Base-by-base conservation (phyloP, 1,140 invertebrate species). In the Akabosia matsudoensis region DNA sequence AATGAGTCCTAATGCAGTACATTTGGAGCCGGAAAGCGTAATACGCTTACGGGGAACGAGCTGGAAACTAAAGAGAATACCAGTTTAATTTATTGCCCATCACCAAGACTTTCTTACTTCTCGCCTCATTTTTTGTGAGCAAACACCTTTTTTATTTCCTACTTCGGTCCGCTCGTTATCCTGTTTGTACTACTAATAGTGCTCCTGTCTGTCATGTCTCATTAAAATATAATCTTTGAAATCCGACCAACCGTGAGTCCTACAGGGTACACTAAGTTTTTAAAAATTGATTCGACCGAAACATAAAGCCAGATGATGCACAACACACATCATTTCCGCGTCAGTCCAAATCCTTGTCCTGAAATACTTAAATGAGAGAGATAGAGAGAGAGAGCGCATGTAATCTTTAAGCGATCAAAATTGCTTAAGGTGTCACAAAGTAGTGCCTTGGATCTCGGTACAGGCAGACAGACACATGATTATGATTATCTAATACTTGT, bases 171-270 rank as follows among this genome's bases (percentile, higher is more conserved):
- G 24, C 61, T 67, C 31, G 61, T 67, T 30, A 67, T 7, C 61
- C 61, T 67, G 61, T 67, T 67, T 67, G 28, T 67, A 30, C 61
- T 67, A 67, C 61, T 67, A 67, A 67, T 67, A 67, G 30, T 67
- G 61, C 61, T 28, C 61, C 61, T 31, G 30, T 67, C 61, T 31
- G 61, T 67, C 61, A 67, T 67, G 61, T 67, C 61, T 30, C 7
- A 31, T 67, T 67, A 30, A 24, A 67, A 10, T 30, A 30, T 10
- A 67, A 67, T 67, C 24, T 67, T 67, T 16, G 22, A 67, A n/a
- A 31, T 22, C 61, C 61, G 61, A 31, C 61, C 26, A 67, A 67
- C 61, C 61, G 4, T 30, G 31, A 67, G 61, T 67, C 61, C 61
- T 24, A 61, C 54, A 14, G 13, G 14, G 14, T 10, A 61, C 7